These are phyloP conservation scores for Phymorhynchus buccinoides DNA, from an alignment of 1,140 invertebrate genomes.

Conservation along the genomic window DNA sequence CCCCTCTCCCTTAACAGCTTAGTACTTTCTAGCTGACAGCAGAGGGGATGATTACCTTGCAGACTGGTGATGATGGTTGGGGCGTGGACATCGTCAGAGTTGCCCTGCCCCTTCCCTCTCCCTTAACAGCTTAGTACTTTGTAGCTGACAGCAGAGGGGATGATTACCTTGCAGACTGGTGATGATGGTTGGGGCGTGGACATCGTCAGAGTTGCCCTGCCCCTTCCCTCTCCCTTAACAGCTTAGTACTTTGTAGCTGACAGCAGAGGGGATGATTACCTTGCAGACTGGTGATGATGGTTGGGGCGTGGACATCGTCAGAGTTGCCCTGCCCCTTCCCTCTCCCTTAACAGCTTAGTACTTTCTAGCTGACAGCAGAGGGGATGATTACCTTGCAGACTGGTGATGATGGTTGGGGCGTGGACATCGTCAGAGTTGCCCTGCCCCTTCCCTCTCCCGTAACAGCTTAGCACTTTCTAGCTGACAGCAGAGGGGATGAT, in stretches of 20 bases:
- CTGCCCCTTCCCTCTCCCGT: too few species aligned
- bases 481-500: slow-evolving; percentile 36
- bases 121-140: too few species aligned
- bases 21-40: too few species aligned
- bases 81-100: slow-evolving; percentile 78
- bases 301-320: slow-evolving; percentile 78
- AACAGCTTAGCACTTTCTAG: too few species aligned
- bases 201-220: slow-evolving; percentile 79
- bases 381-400: slow-evolving; percentile 80
- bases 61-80: slow-evolving; percentile 79
- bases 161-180: slow-evolving; percentile 79
- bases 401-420: slow-evolving; percentile 78
- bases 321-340: slow-evolving; percentile 79
- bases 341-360: too few species aligned
- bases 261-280: too few species aligned
- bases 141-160: too few species aligned
- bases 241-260: too few species aligned
- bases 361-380: too few species aligned
- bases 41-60: too few species aligned
- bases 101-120: slow-evolving; percentile 78
- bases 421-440: slow-evolving; percentile 79
- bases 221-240: too few species aligned
- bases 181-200: slow-evolving; percentile 78
- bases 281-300: slow-evolving; percentile 79
- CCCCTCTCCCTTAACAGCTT: too few species aligned